These are phyloP conservation scores for Halictus ligatus DNA, from an alignment of 2,888 invertebrate species.

Conservation along the genomic window DNA sequence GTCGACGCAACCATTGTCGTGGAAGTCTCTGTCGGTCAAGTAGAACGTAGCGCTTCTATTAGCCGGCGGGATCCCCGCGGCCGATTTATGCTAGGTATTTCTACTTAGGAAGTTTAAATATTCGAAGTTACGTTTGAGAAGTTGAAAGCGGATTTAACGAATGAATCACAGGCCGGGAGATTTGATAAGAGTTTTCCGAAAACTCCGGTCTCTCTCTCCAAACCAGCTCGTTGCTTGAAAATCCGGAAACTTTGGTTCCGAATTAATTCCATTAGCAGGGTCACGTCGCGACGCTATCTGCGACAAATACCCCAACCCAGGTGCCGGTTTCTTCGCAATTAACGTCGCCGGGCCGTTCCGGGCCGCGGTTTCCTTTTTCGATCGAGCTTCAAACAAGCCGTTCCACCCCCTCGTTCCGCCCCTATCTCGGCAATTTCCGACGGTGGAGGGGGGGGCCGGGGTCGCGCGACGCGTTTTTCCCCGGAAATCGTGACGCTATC, in stretches of 20 bases:
- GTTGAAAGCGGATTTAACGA: constrained; percentile 18
- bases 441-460: neutral
- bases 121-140: neutral
- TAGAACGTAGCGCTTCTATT: neutral
- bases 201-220: neutral
- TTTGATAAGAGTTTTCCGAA: constrained; percentile 9
- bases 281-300: neutral
- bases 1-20: no score
- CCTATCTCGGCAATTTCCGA: constrained; percentile 34
- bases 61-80: neutral
- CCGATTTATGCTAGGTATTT: neutral
- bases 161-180: neutral
- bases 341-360: constrained; percentile 31
- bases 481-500: constrained; percentile 53
- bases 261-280: constrained; percentile 41
- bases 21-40: neutral
- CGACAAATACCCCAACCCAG: constrained; percentile 11
- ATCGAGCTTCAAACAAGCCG: constrained; percentile 20
- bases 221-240: neutral
- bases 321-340: constrained; percentile 37
- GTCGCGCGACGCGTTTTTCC: constrained; percentile 16
- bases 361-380: constrained; percentile 44
- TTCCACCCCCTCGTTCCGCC: neutral
- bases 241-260: constrained; percentile 2
- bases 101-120: constrained; percentile 3